Evolutionary conservation across 2,113 vertebrate genomes (phyloP).

Genomic region (Mustela lutreola): DNA sequence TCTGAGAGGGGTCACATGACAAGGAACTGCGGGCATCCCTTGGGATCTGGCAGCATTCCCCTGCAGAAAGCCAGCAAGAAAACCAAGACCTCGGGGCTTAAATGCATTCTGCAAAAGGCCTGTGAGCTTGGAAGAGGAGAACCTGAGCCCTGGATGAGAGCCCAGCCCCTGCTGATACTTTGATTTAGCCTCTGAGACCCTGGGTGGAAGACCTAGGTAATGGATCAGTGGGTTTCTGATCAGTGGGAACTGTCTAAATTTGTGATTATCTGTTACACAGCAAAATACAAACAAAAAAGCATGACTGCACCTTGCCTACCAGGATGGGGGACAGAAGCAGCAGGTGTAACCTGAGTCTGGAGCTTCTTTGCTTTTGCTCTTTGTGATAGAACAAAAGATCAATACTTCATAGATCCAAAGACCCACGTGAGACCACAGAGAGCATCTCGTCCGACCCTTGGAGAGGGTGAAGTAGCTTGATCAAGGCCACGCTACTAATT

Average conservation of each 20-base stretch:
- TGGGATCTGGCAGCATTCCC: background rate
- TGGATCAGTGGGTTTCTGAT: background rate
- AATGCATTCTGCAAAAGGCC: background rate
- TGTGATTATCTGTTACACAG: background rate
- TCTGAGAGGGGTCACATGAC: rapidly evolving
- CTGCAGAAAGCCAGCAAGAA: background rate
- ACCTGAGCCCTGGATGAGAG: background rate
- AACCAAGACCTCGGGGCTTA: background rate
- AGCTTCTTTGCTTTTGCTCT: background rate
- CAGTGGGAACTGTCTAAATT: background rate
- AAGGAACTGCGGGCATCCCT: background rate
- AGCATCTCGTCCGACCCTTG: background rate
- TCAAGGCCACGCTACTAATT: background rate
- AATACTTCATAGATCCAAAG: background rate
- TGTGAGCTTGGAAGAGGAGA: background rate
- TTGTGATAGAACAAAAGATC: background rate
- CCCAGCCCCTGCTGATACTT: background rate
- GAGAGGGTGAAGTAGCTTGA: background rate
- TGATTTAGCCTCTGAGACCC: background rate
- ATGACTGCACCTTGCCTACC: background rate
- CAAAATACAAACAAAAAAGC: background rate
- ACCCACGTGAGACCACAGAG: rapidly evolving
- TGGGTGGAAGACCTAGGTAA: background rate
- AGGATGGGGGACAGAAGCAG: background rate
- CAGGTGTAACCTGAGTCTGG: background rate